phyloP scores from a whole-genome alignment of 2,113 vertebrate genomes.

The Proterorhinus semilunaris region DNA sequence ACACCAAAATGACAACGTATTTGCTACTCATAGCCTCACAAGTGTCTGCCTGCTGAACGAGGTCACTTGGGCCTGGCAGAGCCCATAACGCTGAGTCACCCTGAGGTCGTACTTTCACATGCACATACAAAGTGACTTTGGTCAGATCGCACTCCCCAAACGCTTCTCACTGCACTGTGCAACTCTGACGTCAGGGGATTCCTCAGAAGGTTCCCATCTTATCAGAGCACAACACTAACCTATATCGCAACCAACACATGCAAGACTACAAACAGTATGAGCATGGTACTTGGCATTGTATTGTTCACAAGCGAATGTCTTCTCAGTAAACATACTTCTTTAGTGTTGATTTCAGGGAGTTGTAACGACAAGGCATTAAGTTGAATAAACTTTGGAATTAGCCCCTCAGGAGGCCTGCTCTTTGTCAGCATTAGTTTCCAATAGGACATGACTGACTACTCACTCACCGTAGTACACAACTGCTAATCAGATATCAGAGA shows the following conservation, averaged over 20 bases:
- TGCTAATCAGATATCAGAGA: conserved; percentile 40
- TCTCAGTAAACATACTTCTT: too few relatives aligned
- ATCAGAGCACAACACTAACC: conserved; percentile 23
- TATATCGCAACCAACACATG: not conserved
- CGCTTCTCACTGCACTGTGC: conserved; percentile 36
- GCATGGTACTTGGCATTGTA: too few relatives aligned
- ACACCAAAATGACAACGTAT: not conserved
- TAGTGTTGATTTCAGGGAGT: too few relatives aligned
- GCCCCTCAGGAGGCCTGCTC: conserved; percentile 25
- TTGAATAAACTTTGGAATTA: not conserved
- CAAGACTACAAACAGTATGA: not conserved
- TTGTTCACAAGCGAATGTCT: too few relatives aligned
- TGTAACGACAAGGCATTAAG: too few relatives aligned
- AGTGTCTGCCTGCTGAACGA: conserved; percentile 63
- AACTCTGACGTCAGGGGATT: conserved; percentile 53
- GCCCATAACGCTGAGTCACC: conserved; percentile 68
- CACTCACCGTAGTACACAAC: conserved; percentile 15
- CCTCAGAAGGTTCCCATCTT: conserved; percentile 47
- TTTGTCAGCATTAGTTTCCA: conserved; percentile 27
- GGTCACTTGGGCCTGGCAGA: conserved; percentile 59
- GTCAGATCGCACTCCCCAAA: conserved; percentile 52
- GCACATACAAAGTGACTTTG: conserved; percentile 32
- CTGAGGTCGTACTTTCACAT: conserved; percentile 43
- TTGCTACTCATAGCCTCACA: conserved; percentile 24
- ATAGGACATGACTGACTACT: too few relatives aligned